Evolutionary conservation across 2,888 invertebrate species (phyloP).

Genomic region (Limnephilus rhombicus): DNA sequence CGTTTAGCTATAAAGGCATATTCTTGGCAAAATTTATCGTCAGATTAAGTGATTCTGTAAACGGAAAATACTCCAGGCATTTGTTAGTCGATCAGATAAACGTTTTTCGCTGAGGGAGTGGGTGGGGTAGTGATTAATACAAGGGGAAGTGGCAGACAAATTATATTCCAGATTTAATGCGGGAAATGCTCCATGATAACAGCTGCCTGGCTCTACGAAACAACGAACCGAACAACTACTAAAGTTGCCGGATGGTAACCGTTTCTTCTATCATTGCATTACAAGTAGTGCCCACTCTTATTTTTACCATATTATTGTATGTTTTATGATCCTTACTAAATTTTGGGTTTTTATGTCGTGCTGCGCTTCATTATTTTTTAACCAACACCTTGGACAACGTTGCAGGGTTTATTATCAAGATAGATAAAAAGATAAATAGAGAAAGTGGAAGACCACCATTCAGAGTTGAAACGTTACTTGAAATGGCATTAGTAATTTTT

Average conservation of each 20-base stretch:
- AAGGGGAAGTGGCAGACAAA: conserved; percentile 22
- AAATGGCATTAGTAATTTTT: too few species aligned
- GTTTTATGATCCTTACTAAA: too few species aligned
- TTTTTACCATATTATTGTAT: too few species aligned
- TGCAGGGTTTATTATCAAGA: too few species aligned
- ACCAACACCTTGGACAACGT: too few species aligned
- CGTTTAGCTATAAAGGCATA: conserved; percentile 7
- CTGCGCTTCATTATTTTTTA: too few species aligned
- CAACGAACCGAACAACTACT: neutral
- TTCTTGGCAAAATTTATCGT: conserved; percentile 11
- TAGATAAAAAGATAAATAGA: too few species aligned
- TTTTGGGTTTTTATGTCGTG: too few species aligned
- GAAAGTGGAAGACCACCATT: too few species aligned
- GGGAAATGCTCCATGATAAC: neutral
- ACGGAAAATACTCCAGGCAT: neutral
- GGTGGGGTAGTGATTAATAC: conserved; percentile 17
- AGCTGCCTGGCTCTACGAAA: neutral
- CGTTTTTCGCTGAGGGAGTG: neutral
- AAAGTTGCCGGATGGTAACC: too few species aligned
- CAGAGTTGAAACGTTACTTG: too few species aligned
- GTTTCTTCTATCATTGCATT: neutral
- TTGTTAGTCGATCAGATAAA: conserved; percentile 34
- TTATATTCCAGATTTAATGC: neutral
- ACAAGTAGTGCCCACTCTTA: neutral
- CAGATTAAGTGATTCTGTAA: neutral